These are phyloP conservation scores for Xestia xanthographa DNA, from an alignment of 2,888 invertebrate species.

Conservation along the genomic window DNA sequence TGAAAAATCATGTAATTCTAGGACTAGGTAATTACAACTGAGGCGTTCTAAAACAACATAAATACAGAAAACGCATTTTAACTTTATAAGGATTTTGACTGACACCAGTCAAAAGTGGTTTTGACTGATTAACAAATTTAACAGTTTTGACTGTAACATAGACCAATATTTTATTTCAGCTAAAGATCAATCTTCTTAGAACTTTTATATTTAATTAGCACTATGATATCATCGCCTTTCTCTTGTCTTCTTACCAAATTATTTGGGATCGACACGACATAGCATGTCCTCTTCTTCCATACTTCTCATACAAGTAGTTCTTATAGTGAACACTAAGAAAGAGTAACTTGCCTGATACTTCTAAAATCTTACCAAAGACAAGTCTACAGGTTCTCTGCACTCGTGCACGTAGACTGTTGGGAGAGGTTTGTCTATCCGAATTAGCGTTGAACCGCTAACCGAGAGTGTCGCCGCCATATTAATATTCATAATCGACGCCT, in stretches of 20 bases:
- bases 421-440: constrained; percentile 83
- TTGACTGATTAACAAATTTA: too few relatives aligned
- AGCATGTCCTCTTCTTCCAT: background rate
- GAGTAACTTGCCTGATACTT: background rate
- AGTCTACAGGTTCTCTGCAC: constrained; percentile 22
- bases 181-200: background rate
- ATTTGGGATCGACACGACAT: background rate
- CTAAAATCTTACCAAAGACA: background rate
- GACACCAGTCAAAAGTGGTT: too few relatives aligned
- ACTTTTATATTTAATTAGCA: background rate
- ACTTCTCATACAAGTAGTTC: too few relatives aligned
- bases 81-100: too few relatives aligned
- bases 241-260: background rate
- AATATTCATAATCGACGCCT: constrained; percentile 78
- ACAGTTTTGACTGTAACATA: background rate
- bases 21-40: too few relatives aligned
- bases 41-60: too few relatives aligned
- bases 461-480: constrained; percentile 84
- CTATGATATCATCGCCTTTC: background rate
- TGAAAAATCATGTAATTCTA: too few relatives aligned
- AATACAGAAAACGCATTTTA: too few relatives aligned
- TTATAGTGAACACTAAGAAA: background rate
- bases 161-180: background rate
- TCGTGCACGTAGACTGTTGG: constrained; percentile 49
- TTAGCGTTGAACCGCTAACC: constrained; percentile 84